A percentile compares a stretch with the other conserved stretches of the same genome.
Conservation (phyloP, 2,797 vertebrate species). For the Rhodeus uyekii region DNA sequence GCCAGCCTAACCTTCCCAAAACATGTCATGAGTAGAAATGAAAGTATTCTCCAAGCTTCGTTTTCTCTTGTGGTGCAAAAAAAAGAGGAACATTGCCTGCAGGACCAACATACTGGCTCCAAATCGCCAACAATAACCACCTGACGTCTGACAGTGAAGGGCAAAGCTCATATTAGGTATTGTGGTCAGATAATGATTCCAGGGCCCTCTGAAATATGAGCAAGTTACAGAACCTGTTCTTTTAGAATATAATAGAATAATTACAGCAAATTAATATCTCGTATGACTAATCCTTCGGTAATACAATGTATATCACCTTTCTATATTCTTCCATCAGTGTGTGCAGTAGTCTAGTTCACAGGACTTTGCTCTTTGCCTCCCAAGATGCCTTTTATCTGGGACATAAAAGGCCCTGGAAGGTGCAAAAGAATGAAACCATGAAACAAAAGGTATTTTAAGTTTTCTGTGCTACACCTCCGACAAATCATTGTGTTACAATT, state of each 20-base stretch:
- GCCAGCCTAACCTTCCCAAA: constrained; percentile 27
- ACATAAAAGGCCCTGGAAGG: constrained; percentile 20
- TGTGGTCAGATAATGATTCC: constrained; percentile 36
- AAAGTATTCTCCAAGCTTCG: constrained; percentile 48
- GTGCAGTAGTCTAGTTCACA: neutral
- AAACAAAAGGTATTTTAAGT: neutral
- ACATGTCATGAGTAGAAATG: constrained; percentile 36
- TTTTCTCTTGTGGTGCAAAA: constrained; percentile 22
- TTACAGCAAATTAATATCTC: constrained; percentile 39
- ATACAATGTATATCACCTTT: constrained; percentile 12
- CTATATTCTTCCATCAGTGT: neutral
- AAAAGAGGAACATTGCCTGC: constrained; percentile 46
- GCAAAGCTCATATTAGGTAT: constrained; percentile 8
- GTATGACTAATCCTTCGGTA: constrained; percentile 12
- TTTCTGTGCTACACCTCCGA: neutral
- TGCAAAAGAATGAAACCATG: neutral
- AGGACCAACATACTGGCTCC: constrained; percentile 28
- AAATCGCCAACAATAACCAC: constrained; percentile 42
- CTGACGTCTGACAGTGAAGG: constrained; percentile 31
- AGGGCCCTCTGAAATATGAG: constrained; percentile 15
- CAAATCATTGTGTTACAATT: neutral
- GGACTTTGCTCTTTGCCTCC: constrained; percentile 1
- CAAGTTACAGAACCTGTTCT: constrained; percentile 13
- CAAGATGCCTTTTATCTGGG: constrained; percentile 8
- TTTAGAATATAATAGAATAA: constrained; percentile 14